Evolutionary conservation across 1,140 invertebrate species (phyloP).

Genomic region (Ceratina australensis): DNA sequence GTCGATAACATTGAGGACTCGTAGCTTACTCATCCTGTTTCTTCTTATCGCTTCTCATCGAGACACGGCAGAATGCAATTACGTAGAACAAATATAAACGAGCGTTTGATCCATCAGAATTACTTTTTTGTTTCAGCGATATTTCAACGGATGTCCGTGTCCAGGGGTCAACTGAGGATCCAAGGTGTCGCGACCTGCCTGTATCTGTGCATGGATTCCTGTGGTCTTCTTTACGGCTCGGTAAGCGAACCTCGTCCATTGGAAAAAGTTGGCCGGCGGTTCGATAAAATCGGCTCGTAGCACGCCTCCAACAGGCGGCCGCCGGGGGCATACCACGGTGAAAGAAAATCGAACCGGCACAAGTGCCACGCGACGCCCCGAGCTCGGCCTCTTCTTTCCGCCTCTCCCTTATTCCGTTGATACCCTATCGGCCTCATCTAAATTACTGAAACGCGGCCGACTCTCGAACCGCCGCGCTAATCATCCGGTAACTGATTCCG

Average conservation of each 20-base stretch:
- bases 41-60: too few species aligned
- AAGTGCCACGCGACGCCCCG: slow-evolving; percentile 35
- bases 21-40: too few species aligned
- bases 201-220: slow-evolving; percentile 91
- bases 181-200: slow-evolving; percentile 90
- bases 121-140: slow-evolving; percentile 84
- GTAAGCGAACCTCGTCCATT: slow-evolving; percentile 81
- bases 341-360: slow-evolving; percentile 7
- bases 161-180: slow-evolving; percentile 88
- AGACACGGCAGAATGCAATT: neutral
- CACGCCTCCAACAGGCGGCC: neutral
- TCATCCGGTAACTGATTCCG: neutral
- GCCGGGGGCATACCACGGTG: neutral
- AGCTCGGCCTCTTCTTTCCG: neutral
- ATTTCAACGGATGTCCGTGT: slow-evolving; percentile 88
- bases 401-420: neutral
- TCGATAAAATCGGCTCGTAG: slow-evolving; percentile 26
- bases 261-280: slow-evolving; percentile 30
- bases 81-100: neutral
- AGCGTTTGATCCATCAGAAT: neutral
- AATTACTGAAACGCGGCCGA: slow-evolving; percentile 12
- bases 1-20: too few species aligned
- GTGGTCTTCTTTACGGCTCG: slow-evolving; percentile 90
- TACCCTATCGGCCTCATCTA: slow-evolving; percentile 34
- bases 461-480: neutral